Conservation (phyloP, 2,888 invertebrate genomes). For the Cryptocephalus moraei region DNA sequence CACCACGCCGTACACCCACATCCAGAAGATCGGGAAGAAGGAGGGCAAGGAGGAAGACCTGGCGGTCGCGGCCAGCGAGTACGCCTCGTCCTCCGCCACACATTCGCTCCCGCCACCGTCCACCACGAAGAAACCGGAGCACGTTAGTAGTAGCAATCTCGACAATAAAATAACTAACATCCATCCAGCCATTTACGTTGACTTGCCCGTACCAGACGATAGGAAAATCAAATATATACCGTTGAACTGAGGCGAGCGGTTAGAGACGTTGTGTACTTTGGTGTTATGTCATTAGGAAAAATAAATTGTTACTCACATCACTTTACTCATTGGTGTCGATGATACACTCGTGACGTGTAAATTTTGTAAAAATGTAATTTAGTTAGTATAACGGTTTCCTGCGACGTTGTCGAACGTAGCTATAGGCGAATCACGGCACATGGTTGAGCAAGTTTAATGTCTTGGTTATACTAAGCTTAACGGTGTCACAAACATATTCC, state of each 20-base stretch:
- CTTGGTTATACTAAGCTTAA: no score
- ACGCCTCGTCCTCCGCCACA: not conserved
- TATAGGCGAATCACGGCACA: no score
- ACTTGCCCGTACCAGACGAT: slow-evolving; percentile 32
- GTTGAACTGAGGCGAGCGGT: slow-evolving; percentile 8
- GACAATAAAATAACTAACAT: slow-evolving; percentile 13
- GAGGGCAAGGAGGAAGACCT: slow-evolving; percentile 2
- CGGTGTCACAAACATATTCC: no score
- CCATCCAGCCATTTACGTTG: slow-evolving; percentile 27
- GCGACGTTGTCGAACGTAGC: no score
- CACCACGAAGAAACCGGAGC: slow-evolving; percentile 9
- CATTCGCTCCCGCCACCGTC: slow-evolving; percentile 4
- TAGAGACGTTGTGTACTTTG: no score
- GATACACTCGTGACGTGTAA: no score
- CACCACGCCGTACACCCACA: slow-evolving; percentile 30
- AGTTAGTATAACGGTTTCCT: no score
- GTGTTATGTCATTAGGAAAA: no score
- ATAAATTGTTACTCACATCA: no score
- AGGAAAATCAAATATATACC: slow-evolving; percentile 34
- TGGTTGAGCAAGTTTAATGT: no score
- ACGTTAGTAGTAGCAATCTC: slow-evolving; percentile 13
- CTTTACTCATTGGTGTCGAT: no score
- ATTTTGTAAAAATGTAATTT: no score
- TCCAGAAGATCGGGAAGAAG: slow-evolving; percentile 32
- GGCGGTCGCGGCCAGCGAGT: not conserved